A percentile compares a stretch with the other conserved stretches of the same genome.
Conservation (phyloP, 64 coral and sea anemone species). For the Porites australiensis region DNA sequence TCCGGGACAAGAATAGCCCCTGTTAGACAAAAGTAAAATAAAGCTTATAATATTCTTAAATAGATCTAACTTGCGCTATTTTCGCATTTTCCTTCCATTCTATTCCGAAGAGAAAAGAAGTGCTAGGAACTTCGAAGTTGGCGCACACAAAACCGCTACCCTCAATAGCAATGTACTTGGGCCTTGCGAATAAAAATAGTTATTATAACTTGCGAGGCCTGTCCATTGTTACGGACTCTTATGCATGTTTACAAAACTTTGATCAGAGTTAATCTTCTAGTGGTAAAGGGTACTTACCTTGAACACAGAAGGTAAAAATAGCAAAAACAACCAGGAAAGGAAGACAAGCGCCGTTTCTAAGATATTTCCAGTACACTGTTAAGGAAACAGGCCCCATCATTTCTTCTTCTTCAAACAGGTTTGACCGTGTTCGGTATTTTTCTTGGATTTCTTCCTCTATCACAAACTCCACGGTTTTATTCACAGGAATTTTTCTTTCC, state of each 20-base stretch:
- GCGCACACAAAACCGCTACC: no score
- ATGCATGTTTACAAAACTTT: background rate
- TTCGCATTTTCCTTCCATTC: no score
- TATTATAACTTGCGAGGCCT: no score
- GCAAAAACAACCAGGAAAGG: constrained; percentile 44
- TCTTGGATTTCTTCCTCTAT: constrained; percentile 24
- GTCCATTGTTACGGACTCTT: no score
- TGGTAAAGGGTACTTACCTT: constrained; percentile 32
- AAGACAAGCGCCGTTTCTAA: constrained; percentile 41
- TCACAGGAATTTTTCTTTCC: constrained; percentile 7
- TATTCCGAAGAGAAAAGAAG: no score
- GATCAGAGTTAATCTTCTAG: no score
- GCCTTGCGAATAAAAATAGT: no score
- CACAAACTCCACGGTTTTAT: constrained; percentile 32
- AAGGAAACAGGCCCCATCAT: constrained; percentile 41
- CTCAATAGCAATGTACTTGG: no score
- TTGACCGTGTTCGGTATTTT: constrained; percentile 32
- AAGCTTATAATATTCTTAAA: background rate
- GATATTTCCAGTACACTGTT: constrained; percentile 50
- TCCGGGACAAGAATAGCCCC: constrained; percentile 65
- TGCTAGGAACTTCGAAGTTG: background rate
- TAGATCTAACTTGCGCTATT: no score
- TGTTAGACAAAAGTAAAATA: background rate
- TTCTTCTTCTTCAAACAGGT: constrained; percentile 46
- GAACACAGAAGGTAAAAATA: constrained; percentile 35